Base-by-base conservation (phyloP, 2,888 invertebrate genomes). In the Caradrina kadenii region DNA sequence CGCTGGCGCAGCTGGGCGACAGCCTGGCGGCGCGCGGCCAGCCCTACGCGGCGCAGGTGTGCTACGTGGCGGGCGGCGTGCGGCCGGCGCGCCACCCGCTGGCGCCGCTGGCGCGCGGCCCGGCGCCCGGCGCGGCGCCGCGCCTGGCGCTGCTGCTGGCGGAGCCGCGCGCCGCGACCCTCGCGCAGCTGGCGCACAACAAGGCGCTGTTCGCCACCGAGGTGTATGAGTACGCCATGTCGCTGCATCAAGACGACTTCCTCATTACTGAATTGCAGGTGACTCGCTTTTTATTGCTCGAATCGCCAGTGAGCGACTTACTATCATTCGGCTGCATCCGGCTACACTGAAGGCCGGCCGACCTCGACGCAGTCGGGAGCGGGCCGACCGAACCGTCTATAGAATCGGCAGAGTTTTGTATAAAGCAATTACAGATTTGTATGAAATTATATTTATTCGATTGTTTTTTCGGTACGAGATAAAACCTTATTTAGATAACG, bases 131-230 rank as follows among this genome's bases (percentile, higher is more conserved):
- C 69, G 54, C 69, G 63, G 69, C 63, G 56, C 91, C 91, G 71
- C 98, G 98, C 87, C 96, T 99, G 73, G 97, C 98, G 63, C 96
- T 99, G 58, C 96, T 99, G 78, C 98, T 99, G 69, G 97, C 98
- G 8, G 97, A 97, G 85, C 96, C 96, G 63, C 97, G 98, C 77
- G 96, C 96, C 69, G 93, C 96, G 85, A 88, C 96, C 2, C 97
- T 97, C 86, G 90, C 90, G 21, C 96, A 97, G 87, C 98, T 98
- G 91, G 97, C 98, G 52, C 97, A 96, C 64, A 97, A 97, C 89
- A 97, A 98, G 89, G 98, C 99, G 26, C 97, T 99, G 74, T 98
- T 99, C 95, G 98, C 99, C 94, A 99, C 99, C 0, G 99, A 99
- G 95, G 97, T 99, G 73, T 99, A 99, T 92, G 99, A 99, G 93